These are phyloP conservation scores for Marmota flaviventris DNA, from an alignment of 2,113 vertebrate species.

Conservation along the genomic window DNA sequence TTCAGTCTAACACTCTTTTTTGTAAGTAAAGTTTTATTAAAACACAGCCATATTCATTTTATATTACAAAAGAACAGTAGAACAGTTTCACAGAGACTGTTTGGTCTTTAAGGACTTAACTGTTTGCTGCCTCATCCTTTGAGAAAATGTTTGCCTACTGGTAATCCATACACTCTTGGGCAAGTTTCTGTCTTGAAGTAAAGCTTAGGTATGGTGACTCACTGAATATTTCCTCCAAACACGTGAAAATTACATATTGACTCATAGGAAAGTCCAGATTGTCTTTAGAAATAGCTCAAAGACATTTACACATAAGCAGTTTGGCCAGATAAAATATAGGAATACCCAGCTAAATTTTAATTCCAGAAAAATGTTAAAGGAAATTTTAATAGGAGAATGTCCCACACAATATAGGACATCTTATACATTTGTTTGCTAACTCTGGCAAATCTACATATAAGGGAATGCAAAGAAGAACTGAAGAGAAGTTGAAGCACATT, in stretches of 20 bases:
- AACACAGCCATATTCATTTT: background rate
- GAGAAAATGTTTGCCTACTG: background rate
- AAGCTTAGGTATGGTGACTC: background rate
- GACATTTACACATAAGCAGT: background rate
- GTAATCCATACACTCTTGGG: background rate
- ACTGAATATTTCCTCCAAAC: background rate
- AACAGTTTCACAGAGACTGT: background rate
- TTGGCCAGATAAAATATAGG: background rate
- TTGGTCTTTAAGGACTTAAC: background rate
- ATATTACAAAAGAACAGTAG: background rate
- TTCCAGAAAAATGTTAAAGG: background rate
- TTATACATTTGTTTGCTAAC: background rate
- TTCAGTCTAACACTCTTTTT: background rate
- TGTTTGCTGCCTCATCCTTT: background rate
- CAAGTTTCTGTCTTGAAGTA: background rate
- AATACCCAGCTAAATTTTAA: background rate
- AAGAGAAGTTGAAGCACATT: background rate
- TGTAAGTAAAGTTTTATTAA: slow-evolving; percentile 24
- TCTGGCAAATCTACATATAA: background rate
- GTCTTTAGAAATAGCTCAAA: slow-evolving; percentile 26
- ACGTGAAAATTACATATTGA: slow-evolving; percentile 23
- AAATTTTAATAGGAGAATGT: background rate
- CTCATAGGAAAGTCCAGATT: background rate
- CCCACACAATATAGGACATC: background rate
- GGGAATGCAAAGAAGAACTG: background rate